These are phyloP conservation scores for Sclerurus mexicanus DNA, from an alignment of 2,113 vertebrate genomes.

Conservation along the genomic window DNA sequence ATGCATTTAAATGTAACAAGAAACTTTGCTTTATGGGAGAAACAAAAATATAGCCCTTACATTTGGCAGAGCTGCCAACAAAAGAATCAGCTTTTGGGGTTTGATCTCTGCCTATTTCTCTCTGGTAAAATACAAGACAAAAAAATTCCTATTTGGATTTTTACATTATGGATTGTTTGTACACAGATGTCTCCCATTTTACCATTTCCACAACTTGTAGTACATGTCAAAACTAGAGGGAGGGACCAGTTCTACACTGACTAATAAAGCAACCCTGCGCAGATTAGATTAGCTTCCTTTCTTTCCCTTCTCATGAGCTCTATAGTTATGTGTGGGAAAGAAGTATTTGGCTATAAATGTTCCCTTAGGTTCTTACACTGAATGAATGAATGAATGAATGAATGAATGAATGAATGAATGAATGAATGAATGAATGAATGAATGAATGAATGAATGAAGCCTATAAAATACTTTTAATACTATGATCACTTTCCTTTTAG, in stretches of 20 bases:
- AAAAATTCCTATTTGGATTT: not conserved
- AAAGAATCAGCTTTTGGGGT: not conserved
- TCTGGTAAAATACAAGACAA: not conserved
- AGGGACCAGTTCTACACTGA: not conserved
- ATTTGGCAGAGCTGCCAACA: not conserved
- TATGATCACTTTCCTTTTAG: not conserved
- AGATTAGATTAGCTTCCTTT: not conserved
- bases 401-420: not conserved
- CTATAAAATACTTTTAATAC: not conserved
- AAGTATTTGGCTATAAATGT: rapidly evolving
- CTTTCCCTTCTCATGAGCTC: not conserved
- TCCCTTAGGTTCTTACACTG: not conserved
- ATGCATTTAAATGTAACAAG: not conserved
- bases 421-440: not conserved
- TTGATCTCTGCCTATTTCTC: not conserved
- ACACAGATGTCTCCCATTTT: not conserved
- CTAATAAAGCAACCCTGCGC: not conserved
- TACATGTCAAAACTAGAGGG: not conserved
- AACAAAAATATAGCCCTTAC: not conserved
- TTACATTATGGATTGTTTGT: not conserved
- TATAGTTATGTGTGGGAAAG: not conserved
- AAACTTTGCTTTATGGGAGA: not conserved
- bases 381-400: not conserved
- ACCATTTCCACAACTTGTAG: not conserved
- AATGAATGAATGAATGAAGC: not conserved